Percentiles rank a stretch among this genome's conserved stretches.
Conservation (phyloP, 2,888 invertebrate genomes). For the Archips xylosteana region DNA sequence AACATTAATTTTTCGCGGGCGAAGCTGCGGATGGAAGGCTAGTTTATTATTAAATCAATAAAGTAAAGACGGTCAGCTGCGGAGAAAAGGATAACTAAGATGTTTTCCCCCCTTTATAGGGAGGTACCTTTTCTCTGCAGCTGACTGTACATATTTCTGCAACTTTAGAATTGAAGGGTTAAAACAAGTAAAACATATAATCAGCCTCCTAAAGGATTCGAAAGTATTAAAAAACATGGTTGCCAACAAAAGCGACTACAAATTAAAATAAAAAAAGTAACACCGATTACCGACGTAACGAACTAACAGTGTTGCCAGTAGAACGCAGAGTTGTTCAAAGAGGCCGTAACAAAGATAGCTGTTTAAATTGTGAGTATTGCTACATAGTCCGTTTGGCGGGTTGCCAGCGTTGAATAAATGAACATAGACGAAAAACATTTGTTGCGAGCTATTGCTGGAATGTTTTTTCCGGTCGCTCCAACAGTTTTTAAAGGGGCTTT, state of each 20-base stretch:
- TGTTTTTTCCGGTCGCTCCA: slow-evolving; percentile 52
- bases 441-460: slow-evolving; percentile 56
- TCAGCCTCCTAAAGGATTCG: too few species aligned
- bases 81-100: too few species aligned
- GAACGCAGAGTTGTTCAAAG: slow-evolving; percentile 46
- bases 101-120: too few species aligned
- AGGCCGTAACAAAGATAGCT: slow-evolving; percentile 46
- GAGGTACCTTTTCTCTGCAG: too few species aligned
- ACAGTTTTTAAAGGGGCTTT: slow-evolving; percentile 44
- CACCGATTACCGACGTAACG: slow-evolving; percentile 12
- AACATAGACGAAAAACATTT: slow-evolving; percentile 66
- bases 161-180: too few species aligned
- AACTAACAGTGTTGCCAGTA: slow-evolving; percentile 44
- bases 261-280: not conserved
- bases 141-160: too few species aligned
- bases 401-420: slow-evolving; percentile 64
- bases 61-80: too few species aligned
- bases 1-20: too few species aligned
- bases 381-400: slow-evolving; percentile 50
- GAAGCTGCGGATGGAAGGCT: too few species aligned
- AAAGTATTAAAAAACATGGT: not conserved
- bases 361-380: slow-evolving; percentile 54
- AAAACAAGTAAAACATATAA: too few species aligned
- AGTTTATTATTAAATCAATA: too few species aligned
- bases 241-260: not conserved